Percentiles rank a stretch among this genome's conserved stretches.
Evolutionary conservation across 2,113 vertebrate genomes (phyloP).

Genomic region (Stomatorhinus ivindoensis): DNA sequence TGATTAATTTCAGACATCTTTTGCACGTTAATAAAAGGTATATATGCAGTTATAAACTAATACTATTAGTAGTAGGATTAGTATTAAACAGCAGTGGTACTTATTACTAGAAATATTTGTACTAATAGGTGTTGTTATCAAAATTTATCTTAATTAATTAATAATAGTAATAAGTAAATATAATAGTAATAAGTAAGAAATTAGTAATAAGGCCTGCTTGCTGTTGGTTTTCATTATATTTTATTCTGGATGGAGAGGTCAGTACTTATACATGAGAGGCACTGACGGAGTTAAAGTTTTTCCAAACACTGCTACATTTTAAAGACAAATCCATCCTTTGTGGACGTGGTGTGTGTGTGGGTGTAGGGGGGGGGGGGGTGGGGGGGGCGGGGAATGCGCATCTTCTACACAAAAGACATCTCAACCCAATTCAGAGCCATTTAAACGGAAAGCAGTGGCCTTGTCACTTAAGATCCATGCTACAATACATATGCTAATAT

Average conservation of each 20-base stretch:
- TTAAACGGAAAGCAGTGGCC: conserved; percentile 50
- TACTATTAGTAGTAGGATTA: neutral
- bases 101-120: neutral
- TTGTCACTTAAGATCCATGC: conserved; percentile 45
- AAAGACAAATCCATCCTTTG: conserved; percentile 39
- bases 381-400: conserved; percentile 30
- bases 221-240: neutral
- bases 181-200: no score
- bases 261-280: neutral
- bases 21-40: neutral
- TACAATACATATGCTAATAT: conserved; percentile 58
- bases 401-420: conserved; percentile 53
- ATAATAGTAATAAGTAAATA: no score
- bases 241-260: neutral
- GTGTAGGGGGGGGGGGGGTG: conserved; percentile 15
- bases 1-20: neutral
- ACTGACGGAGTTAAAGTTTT: conserved; percentile 18
- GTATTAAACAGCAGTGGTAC: neutral
- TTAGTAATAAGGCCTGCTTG: neutral
- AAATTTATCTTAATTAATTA: neutral
- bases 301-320: conserved; percentile 30
- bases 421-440: conserved; percentile 48
- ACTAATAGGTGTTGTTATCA: neutral
- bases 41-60: neutral
- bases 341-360: conserved; percentile 24